Percentiles rank a stretch among this genome's conserved stretches.
phyloP scores from a whole-genome alignment of 1,140 invertebrate genomes.

The Zaprionus lachaisei region DNA sequence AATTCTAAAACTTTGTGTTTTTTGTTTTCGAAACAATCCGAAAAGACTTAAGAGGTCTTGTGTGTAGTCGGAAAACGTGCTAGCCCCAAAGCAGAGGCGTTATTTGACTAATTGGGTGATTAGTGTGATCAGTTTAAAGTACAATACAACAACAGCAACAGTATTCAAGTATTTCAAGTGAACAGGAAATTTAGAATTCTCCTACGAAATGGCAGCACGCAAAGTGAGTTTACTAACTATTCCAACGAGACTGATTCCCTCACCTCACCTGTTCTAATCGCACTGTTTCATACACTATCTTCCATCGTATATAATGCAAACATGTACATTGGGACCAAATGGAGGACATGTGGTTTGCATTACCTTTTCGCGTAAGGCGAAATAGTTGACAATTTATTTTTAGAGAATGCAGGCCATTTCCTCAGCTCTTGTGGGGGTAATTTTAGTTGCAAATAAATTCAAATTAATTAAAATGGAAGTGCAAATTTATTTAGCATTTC shows the following conservation, averaged over 20 bases:
- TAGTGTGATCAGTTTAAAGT: constrained; percentile 51
- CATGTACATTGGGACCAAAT: constrained; percentile 27
- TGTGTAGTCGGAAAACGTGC: constrained; percentile 53
- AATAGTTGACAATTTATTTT: constrained; percentile 78
- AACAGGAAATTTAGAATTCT: constrained; percentile 24
- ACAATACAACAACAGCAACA: constrained; percentile 14
- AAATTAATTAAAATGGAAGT: constrained; percentile 82
- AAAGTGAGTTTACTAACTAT: constrained; percentile 62
- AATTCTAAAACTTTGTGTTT: constrained; percentile 30
- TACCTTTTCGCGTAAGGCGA: constrained; percentile 71
- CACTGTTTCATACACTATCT: constrained; percentile 36
- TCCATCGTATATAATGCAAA: constrained; percentile 32
- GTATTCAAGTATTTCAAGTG: constrained; percentile 47
- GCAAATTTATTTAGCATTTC: constrained; percentile 80
- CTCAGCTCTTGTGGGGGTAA: constrained; percentile 55
- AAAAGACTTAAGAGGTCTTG: constrained; percentile 28
- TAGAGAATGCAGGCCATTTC: constrained; percentile 52
- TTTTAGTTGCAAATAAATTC: constrained; percentile 79
- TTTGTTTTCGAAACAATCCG: constrained; percentile 58
- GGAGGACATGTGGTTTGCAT: constrained; percentile 79
- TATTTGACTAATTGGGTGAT: constrained; percentile 61
- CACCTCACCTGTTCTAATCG: constrained; percentile 3
- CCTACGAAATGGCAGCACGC: constrained; percentile 59
- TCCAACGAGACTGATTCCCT: background rate
- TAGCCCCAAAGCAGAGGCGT: constrained; percentile 29